Base-by-base conservation (phyloP, 2,113 vertebrate species). In the Cygnus atratus region DNA sequence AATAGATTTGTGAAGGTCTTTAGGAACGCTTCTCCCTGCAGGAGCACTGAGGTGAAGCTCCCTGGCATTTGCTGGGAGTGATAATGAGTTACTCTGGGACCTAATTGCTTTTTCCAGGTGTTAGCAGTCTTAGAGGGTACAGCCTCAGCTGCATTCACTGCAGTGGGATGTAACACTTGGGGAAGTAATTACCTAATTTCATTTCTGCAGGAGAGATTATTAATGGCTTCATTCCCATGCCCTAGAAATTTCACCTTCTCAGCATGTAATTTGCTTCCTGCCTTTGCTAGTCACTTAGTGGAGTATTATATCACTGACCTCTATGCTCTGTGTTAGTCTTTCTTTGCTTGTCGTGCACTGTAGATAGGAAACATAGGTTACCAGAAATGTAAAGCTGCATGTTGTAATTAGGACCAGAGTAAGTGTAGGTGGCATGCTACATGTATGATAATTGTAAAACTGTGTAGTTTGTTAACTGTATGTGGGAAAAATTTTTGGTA, bases 171-270 rank as follows among this genome's bases (percentile, higher is more conserved):
- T 93, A 88, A 59, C 85, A 58, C 37, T 61, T 90, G 1, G 37
- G 54, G 50, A 62, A 92, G 71, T 84, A 85, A 87, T 22, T 89
- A 31, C 74, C 25, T 83, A 62, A 83, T 66, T 93, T 86, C 21
- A 79, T 96, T 96, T 92, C 63, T 91, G 41, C 58, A 73, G 50
- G 70, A 84, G 55, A 82, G 35, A 31, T 71, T 79, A 29, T 58
- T 87, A 52, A 59, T 73, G 20, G 31, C 24, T 84, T 88, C 44
- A 61, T 82, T 95, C 35, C 25, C 33, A 19, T 46, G 82, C 26
- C 63, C 21, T 62, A 67, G 37, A 63, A 70, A 39, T 67, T 54
- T 66, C 39, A 79, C 82, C 61, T 92, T 26, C 79, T 88, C 54
- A 66, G 71, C 61, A 13, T 85, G 94, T 84, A 66, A 73, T 29